phyloP scores from a whole-genome alignment of 2,888 invertebrate genomes.

The Sesia apiformis region DNA sequence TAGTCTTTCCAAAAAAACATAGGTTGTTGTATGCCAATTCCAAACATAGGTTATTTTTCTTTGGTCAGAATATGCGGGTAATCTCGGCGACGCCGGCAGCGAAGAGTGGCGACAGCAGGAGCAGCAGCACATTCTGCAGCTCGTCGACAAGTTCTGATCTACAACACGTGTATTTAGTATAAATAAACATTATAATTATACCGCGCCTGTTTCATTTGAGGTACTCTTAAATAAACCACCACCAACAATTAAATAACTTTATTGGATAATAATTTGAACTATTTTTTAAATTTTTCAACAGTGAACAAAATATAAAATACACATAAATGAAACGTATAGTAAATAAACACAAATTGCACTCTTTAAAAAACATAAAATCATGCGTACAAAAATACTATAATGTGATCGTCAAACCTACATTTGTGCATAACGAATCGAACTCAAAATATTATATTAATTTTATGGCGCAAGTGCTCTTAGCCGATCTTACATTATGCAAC shows the following conservation, averaged over 20 bases:
- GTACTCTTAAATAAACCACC: background rate
- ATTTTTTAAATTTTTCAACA: conserved; percentile 17
- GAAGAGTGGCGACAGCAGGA: conserved; percentile 90
- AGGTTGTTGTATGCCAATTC: too few relatives aligned
- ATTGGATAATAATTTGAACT: conserved; percentile 19
- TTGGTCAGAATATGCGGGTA: conserved; percentile 91
- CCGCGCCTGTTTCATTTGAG: background rate
- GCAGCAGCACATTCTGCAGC: conserved; percentile 91
- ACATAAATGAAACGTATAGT: conserved; percentile 13
- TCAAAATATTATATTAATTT: too few relatives aligned
- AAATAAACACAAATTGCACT: conserved; percentile 11
- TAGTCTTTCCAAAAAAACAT: too few relatives aligned
- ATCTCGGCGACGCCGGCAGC: conserved; percentile 92
- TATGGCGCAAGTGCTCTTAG: too few relatives aligned
- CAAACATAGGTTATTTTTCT: background rate
- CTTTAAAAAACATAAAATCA: conserved; percentile 1
- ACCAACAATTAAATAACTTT: conserved; percentile 23
- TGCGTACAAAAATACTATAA: conserved; percentile 1
- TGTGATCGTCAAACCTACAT: too few relatives aligned
- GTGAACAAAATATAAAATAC: conserved; percentile 34
- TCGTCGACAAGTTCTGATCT: conserved; percentile 83
- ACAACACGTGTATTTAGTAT: background rate
- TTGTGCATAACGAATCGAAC: too few relatives aligned
- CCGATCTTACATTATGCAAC: too few relatives aligned
- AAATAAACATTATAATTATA: background rate